These are phyloP conservation scores for Oncopodura yosiiana DNA, from an alignment of 1,140 invertebrate species.

Conservation along the genomic window DNA sequence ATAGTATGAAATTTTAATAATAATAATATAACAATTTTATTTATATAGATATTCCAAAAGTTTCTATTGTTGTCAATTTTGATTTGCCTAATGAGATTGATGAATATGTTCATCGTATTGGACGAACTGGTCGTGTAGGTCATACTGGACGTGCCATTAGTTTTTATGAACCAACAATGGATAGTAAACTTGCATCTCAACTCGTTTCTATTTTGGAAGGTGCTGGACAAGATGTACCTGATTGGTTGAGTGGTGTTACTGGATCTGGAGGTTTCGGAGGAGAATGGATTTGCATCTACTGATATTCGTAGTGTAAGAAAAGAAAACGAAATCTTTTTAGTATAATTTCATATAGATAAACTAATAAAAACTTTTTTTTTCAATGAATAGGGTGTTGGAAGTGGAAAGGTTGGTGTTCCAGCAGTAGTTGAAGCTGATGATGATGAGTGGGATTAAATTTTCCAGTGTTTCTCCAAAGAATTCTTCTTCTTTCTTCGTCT, in stretches of 20 bases:
- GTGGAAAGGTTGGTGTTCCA: too few species aligned
- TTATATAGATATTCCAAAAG: constrained; percentile 62
- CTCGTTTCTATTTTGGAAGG: constrained; percentile 58
- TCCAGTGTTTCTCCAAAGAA: too few species aligned
- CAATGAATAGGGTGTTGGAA: too few species aligned
- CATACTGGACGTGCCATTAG: constrained; percentile 80
- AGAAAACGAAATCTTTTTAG: too few species aligned
- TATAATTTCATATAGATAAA: too few species aligned
- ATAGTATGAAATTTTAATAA: background rate
- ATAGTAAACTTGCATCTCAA: constrained; percentile 51
- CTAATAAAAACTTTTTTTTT: too few species aligned
- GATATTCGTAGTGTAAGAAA: constrained; percentile 1
- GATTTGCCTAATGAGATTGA: constrained; percentile 79
- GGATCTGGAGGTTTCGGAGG: constrained; percentile 18
- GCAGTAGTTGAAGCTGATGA: background rate
- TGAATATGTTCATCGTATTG: constrained; percentile 92
- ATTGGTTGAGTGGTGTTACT: constrained; percentile 38
- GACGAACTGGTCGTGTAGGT: constrained; percentile 84
- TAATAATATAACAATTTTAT: constrained; percentile 19
- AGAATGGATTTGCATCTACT: constrained; percentile 8
- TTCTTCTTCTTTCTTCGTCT: too few species aligned
- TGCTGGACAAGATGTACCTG: constrained; percentile 40
- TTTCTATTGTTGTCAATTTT: constrained; percentile 82
- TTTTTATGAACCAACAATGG: constrained; percentile 62
- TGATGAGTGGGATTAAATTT: background rate